Percentiles rank a stretch among this genome's conserved stretches.
These are phyloP conservation scores for Hyla sarda DNA, from an alignment of 2,113 vertebrate genomes.

Conservation along the genomic window DNA sequence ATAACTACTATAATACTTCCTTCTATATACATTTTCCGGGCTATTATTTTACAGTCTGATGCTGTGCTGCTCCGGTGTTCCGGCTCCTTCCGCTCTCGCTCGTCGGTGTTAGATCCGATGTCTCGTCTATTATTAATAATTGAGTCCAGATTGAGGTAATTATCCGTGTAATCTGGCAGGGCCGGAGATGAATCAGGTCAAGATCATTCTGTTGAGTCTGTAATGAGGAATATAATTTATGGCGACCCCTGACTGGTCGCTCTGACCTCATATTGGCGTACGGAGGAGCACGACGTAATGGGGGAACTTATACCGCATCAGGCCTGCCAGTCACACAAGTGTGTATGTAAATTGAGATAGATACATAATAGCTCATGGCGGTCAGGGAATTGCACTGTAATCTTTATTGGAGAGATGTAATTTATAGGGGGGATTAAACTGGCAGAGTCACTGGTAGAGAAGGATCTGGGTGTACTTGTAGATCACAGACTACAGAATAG, in stretches of 20 bases:
- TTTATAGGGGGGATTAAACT: no score
- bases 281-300: neutral
- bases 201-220: neutral
- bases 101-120: neutral
- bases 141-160: neutral
- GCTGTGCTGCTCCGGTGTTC: neutral
- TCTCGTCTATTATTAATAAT: neutral
- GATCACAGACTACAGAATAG: no score
- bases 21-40: neutral
- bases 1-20: slow-evolving; percentile 13
- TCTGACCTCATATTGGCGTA: neutral
- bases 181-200: neutral
- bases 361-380: no score
- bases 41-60: no score
- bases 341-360: no score
- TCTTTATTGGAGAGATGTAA: no score
- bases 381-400: no score
- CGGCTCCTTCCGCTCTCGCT: neutral
- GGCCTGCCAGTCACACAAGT: neutral
- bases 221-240: slow-evolving; percentile 4
- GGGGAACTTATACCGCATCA: neutral
- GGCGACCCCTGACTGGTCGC: neutral
- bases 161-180: neutral
- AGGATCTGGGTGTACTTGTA: no score
- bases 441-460: no score